Base-by-base conservation (phyloP, 2,113 vertebrate genomes). In the Lucifuga dentata region DNA sequence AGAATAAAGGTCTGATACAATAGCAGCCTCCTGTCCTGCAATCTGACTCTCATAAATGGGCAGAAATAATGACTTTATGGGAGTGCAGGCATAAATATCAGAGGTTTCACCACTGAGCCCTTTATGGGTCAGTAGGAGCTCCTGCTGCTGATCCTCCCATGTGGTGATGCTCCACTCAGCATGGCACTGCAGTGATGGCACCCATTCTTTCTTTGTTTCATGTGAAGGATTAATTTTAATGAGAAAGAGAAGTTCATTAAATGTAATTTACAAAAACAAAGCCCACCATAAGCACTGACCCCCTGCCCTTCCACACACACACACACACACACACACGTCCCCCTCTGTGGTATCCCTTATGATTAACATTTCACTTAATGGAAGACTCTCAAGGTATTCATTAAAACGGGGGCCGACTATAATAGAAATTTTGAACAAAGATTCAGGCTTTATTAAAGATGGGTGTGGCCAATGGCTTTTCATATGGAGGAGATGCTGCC, bases 381-480 rank as follows among this genome's bases (percentile, higher is more conserved):
- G 68, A 41, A 59, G 46, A 62, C 68, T 63, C 70, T 81, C 62
- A 71, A 48, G 81, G 73, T 76, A 87, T 85, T 85, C 78, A 88
- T 88, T 88, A 83, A 80, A 71, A 70, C 32, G 36, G 43, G 65
- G 76, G 75, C 77, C 61, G 72, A 58, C 72, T 76, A 57, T 83
- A 80, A 83, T 83, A 76, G 77, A 78, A 81, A 61, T 82, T 84
- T 66, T 80, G 66, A 87, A 87, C 83, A 87, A 89, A 90, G 89
- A 89, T 90, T 56, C 73, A 16, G 70, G 72, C 58, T 68, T 52
- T 71, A 73, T 64, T 79, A 70, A 58, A 83, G 50, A 83, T 81
- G 85, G 87, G 90, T 87, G 89, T 83, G 84, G 81, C 71, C 50
- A 60, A 76, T 32, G 80, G 78, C 85, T 87, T 91, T 92, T 91